A percentile compares a stretch with the other conserved stretches of the same genome.
These are phyloP conservation scores for Potamilus streckersoni DNA, from an alignment of 1,140 invertebrate species.

Conservation along the genomic window DNA sequence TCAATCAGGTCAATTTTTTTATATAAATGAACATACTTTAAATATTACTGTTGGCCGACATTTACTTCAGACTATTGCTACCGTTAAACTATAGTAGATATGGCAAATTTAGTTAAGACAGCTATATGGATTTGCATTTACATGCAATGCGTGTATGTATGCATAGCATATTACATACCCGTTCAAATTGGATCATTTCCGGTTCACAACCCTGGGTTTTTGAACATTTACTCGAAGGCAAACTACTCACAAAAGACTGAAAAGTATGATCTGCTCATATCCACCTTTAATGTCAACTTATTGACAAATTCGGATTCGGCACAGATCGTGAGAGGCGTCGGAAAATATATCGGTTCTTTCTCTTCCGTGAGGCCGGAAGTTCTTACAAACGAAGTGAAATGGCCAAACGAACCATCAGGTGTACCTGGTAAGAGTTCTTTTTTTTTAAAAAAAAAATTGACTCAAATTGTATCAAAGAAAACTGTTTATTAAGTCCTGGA, in stretches of 20 bases:
- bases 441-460: neutral
- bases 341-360: constrained; percentile 30
- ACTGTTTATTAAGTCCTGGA: neutral
- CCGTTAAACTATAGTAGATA: too few relatives aligned
- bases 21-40: too few relatives aligned
- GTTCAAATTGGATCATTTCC: constrained; percentile 22
- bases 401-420: constrained; percentile 50
- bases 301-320: constrained; percentile 34
- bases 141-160: too few relatives aligned
- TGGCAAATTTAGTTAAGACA: too few relatives aligned
- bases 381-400: constrained; percentile 34
- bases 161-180: too few relatives aligned
- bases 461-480: neutral
- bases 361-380: constrained; percentile 13
- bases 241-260: neutral
- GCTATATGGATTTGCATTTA: too few relatives aligned
- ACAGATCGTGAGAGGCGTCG: constrained; percentile 35
- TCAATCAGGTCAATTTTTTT: too few relatives aligned
- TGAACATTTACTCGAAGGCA: constrained; percentile 29
- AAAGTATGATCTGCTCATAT: constrained; percentile 40
- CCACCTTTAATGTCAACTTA: constrained; percentile 39
- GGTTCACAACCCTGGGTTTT: constrained; percentile 36
- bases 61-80: too few relatives aligned
- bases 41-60: too few relatives aligned
- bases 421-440: constrained; percentile 41